Evolutionary conservation across 2,113 vertebrate genomes (phyloP), one percentile per base, ranked within the genome.

Genomic region (Mus pahari): DNA sequence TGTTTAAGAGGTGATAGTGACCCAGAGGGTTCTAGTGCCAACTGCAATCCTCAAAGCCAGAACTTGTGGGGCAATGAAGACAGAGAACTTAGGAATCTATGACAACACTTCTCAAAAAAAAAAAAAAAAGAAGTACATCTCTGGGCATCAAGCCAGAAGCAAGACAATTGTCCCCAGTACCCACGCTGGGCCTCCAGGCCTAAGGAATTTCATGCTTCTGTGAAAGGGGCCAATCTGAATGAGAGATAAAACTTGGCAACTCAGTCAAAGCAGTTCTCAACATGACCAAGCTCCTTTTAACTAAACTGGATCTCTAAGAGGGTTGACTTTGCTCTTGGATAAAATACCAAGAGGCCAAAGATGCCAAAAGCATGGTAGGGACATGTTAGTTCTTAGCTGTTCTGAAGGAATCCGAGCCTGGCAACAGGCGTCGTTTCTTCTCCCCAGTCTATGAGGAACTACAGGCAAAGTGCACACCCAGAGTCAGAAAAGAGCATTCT

Each of bases 321-420:
- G 58, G 62, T 12, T 62, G 74, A 89, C 66, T 96, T 94, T 97
- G 71, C 86, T 95, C 71, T 94, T 90, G 88, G 94, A 95, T 62
- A 78, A 88, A 91, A 95, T 92, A 50, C 64, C 53, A 89, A n/a
- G 66, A 94, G 64, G 14, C 33, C 31, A 2, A 60, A 88, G 94
- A n/a, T 91, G 94, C 95, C 94, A 95, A 90, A 75, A 88, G 12
- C 77, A 48, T 0, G 7, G 94, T 71, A 95, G 53, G 42, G 89
- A 78, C 97, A 92, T 91, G 95, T 96, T 91, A 19, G 66, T 75
- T 77, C 91, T 91, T 91, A 95, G 93, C 82, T 96, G 60, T 95
- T 92, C 50, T 64, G 36, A 94, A 96, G 88, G 92, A 97, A 97
- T 96, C 71, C 58, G 66, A 8, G 10, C 48, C 94, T 97, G 86